phyloP scores from a whole-genome alignment of 2,888 invertebrate species.

The Lacanobia oleracea region DNA sequence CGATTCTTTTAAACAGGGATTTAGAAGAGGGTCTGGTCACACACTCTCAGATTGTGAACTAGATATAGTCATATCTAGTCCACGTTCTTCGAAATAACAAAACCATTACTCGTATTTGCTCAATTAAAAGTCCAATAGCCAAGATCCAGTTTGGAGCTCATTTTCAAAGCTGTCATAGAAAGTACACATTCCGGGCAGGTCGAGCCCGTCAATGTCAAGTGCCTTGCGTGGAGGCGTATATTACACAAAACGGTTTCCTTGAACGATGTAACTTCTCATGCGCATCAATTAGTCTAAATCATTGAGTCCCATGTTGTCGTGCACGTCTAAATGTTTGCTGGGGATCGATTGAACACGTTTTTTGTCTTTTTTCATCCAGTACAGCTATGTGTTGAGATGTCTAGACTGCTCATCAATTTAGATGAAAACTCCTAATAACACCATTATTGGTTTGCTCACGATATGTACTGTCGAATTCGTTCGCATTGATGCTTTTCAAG shows the following conservation, averaged over 20 bases:
- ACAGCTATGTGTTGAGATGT: slow-evolving; percentile 41
- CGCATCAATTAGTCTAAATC: slow-evolving; percentile 81
- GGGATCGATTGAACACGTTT: slow-evolving; percentile 69
- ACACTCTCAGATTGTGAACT: background rate
- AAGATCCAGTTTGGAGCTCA: slow-evolving; percentile 29
- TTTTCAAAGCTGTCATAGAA: slow-evolving; percentile 44
- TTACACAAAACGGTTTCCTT: slow-evolving; percentile 72
- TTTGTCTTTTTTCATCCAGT: slow-evolving; percentile 59
- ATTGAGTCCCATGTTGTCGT: slow-evolving; percentile 76
- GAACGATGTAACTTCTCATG: slow-evolving; percentile 71
- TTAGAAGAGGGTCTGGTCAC: background rate
- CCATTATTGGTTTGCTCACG: slow-evolving; percentile 50
- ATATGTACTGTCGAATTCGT: slow-evolving; percentile 24
- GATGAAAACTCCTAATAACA: slow-evolving; percentile 47
- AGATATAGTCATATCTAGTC: background rate
- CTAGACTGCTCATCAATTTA: slow-evolving; percentile 62
- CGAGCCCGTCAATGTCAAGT: slow-evolving; percentile 72
- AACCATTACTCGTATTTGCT: background rate
- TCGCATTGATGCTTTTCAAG: slow-evolving; percentile 50
- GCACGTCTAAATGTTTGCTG: slow-evolving; percentile 69
- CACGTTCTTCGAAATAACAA: no score
- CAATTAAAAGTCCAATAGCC: slow-evolving; percentile 33
- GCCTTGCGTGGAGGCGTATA: slow-evolving; percentile 77
- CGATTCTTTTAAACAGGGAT: slow-evolving; percentile 2
- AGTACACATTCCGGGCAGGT: slow-evolving; percentile 29